Evolutionary conservation across 35 echinoderm and acorn worm species (phyloP).

Genomic region (Amphiura filiformis): DNA sequence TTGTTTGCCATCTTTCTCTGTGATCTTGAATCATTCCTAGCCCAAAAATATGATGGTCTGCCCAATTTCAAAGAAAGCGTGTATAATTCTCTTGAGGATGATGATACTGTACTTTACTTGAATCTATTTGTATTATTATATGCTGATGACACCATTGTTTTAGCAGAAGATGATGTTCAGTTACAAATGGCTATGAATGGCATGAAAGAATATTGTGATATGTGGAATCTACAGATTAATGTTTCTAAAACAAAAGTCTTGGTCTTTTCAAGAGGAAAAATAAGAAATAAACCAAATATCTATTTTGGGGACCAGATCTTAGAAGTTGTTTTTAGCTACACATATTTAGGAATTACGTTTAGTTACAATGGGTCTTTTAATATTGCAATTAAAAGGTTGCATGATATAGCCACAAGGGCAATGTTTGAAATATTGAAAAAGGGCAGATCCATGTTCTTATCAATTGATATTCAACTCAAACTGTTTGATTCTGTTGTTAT

Average conservation of each 20-base stretch:
- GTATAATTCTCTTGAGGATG: background rate
- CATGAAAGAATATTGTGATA: constrained; percentile 28
- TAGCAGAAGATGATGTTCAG: constrained; percentile 31
- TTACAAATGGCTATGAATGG: constrained; percentile 29
- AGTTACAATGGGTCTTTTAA: constrained; percentile 16
- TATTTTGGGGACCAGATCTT: background rate
- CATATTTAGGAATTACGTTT: constrained; percentile 23
- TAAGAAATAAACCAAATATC: constrained; percentile 25
- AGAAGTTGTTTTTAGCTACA: constrained; percentile 17
- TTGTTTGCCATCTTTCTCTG: background rate
- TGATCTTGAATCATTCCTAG: constrained; percentile 1
- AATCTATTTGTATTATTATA: constrained; percentile 1
- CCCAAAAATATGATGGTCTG: background rate
- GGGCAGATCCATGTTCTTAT: background rate
- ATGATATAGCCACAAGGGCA: background rate
- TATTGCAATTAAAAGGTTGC: constrained; percentile 20
- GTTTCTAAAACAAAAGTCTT: constrained; percentile 16
- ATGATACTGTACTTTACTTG: background rate
- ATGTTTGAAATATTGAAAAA: constrained; percentile 2
- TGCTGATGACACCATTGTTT: constrained; percentile 40
- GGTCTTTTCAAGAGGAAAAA: constrained; percentile 40
- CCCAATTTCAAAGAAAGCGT: background rate
- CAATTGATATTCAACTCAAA: no score
- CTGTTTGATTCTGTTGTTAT: no score
- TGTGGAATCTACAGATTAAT: constrained; percentile 11